Evolutionary conservation across 2,888 invertebrate genomes (phyloP).

Genomic region (Standfussiana lucernea): DNA sequence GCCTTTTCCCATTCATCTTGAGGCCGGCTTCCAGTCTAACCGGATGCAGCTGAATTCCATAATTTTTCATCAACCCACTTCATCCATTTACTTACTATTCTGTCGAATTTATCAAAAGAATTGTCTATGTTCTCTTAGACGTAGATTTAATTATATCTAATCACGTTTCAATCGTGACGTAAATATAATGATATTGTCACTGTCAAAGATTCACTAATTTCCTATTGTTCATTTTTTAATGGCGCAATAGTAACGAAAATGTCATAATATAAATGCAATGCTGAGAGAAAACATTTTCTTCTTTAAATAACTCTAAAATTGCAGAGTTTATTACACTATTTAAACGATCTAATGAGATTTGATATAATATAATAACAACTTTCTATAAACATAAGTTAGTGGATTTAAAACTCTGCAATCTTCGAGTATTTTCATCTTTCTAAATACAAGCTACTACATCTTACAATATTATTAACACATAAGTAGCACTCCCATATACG

Average conservation of each 20-base stretch:
- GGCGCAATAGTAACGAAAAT: constrained; percentile 42
- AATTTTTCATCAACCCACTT: background rate
- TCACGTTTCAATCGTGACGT: background rate
- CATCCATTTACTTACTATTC: constrained; percentile 1
- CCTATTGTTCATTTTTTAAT: constrained; percentile 45
- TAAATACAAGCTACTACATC: constrained; percentile 44
- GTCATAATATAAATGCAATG: constrained; percentile 66
- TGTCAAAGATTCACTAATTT: constrained; percentile 36
- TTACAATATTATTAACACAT: constrained; percentile 42
- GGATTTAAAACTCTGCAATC: constrained; percentile 54
- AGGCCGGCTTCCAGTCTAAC: background rate
- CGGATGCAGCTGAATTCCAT: background rate
- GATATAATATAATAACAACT: constrained; percentile 66
- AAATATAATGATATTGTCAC: constrained; percentile 29
- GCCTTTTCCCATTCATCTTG: background rate
- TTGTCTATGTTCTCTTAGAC: background rate
- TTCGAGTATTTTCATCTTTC: constrained; percentile 26
- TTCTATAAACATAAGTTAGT: constrained; percentile 52
- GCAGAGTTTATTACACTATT: constrained; percentile 52
- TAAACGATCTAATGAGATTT: constrained; percentile 65
- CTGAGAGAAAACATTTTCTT: constrained; percentile 37
- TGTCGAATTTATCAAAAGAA: background rate
- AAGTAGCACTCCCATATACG: constrained; percentile 60
- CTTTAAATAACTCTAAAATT: constrained; percentile 33
- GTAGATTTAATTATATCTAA: constrained; percentile 2